These are phyloP conservation scores for Gallinago stenura DNA, from an alignment of 2,797 vertebrate species.

Conservation along the genomic window DNA sequence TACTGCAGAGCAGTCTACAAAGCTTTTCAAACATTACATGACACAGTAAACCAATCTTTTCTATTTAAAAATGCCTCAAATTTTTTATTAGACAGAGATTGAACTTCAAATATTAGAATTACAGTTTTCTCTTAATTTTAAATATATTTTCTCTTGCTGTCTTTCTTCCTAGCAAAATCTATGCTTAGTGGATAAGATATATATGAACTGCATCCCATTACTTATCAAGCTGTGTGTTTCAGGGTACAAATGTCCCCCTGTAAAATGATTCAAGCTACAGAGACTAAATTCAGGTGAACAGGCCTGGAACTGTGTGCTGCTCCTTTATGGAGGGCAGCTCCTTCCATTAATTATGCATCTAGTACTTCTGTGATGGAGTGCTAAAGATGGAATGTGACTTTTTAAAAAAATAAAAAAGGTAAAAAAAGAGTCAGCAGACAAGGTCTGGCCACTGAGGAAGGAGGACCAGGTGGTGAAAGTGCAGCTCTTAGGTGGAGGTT, in stretches of 20 bases:
- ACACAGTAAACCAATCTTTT: neutral
- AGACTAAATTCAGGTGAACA: neutral
- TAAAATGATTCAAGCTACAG: slow-evolving; percentile 11
- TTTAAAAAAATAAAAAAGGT: neutral
- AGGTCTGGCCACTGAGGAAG: neutral
- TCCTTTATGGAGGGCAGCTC: neutral
- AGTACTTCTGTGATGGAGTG: neutral
- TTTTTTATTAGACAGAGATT: neutral
- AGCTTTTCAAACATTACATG: neutral
- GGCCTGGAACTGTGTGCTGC: neutral
- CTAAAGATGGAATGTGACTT: neutral
- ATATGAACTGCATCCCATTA: neutral
- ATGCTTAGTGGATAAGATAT: neutral
- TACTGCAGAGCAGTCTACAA: neutral
- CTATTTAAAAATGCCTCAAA: neutral
- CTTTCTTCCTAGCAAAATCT: neutral
- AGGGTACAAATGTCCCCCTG: neutral
- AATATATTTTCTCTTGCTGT: neutral
- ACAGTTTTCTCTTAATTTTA: neutral
- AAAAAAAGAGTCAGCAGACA: neutral
- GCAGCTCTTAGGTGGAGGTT: neutral
- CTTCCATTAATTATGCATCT: neutral
- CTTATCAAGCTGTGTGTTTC: neutral
- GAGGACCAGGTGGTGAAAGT: neutral
- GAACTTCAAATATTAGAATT: neutral